These are phyloP conservation scores for Synergus laeviventris DNA, from an alignment of 2,888 invertebrate genomes.

Conservation along the genomic window DNA sequence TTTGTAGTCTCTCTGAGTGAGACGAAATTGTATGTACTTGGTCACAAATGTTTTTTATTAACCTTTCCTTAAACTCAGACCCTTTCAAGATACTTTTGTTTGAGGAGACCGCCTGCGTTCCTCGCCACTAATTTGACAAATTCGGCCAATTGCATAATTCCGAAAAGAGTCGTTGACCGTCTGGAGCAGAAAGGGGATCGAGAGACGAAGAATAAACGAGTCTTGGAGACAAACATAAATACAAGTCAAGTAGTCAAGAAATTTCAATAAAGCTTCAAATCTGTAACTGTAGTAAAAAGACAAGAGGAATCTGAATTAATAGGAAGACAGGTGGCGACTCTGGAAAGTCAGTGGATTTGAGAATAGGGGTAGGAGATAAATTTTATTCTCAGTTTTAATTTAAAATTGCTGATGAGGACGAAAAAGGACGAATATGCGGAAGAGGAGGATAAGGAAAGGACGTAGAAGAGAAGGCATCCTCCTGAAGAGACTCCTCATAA, in stretches of 20 bases:
- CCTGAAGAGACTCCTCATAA: conserved; percentile 54
- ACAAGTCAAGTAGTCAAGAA: conserved; percentile 22
- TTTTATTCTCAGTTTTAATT: conserved; percentile 32
- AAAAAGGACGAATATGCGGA: conserved; percentile 46
- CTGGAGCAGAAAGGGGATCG: conserved; percentile 51
- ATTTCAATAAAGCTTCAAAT: conserved; percentile 14
- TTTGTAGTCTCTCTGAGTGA: conserved; percentile 1
- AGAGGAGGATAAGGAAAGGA: conserved; percentile 47
- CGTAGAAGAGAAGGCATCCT: conserved; percentile 50
- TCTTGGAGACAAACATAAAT: conserved; percentile 35
- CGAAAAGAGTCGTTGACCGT: conserved; percentile 70
- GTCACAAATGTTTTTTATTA: conserved; percentile 7
- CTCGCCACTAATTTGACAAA: conserved; percentile 70
- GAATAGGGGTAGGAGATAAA: conserved; percentile 26
- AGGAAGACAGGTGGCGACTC: too few relatives aligned
- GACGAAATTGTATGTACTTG: conserved; percentile 44
- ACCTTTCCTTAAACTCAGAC: conserved; percentile 20
- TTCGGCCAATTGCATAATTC: conserved; percentile 75
- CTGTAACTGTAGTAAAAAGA: not conserved
- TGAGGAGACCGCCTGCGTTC: conserved; percentile 49
- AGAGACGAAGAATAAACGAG: conserved; percentile 29
- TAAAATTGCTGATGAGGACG: not conserved
- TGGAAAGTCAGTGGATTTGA: not conserved
- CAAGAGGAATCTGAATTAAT: too few relatives aligned
- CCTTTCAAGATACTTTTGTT: conserved; percentile 42